phyloP scores from a whole-genome alignment of 2,797 vertebrate species.

The Gephyroberyx darwinii region DNA sequence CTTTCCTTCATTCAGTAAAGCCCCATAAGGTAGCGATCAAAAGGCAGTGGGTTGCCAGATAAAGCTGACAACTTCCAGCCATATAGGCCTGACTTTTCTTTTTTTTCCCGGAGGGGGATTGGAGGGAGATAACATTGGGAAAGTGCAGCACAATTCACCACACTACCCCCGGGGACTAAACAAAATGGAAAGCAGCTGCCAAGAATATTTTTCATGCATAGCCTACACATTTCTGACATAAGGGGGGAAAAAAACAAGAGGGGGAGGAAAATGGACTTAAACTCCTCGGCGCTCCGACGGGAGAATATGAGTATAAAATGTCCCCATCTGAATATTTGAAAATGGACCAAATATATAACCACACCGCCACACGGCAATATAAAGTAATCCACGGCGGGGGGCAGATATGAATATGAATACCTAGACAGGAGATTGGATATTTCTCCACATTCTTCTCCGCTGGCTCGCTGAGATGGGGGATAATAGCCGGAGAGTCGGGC shows the following conservation, averaged over 20 bases:
- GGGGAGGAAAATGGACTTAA: slow-evolving; percentile 1
- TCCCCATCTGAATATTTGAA: slow-evolving; percentile 27
- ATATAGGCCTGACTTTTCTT: slow-evolving; percentile 32
- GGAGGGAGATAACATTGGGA: slow-evolving; percentile 42
- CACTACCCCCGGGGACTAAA: slow-evolving; percentile 5
- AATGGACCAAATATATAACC: slow-evolving; percentile 20
- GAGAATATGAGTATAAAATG: slow-evolving; percentile 11
- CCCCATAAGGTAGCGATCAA: slow-evolving; percentile 58
- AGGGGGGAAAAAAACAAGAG: slow-evolving; percentile 11
- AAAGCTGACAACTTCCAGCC: slow-evolving; percentile 63
- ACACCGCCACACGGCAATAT: slow-evolving; percentile 16
- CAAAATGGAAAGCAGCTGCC: slow-evolving; percentile 26
- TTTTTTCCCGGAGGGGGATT: slow-evolving; percentile 6
- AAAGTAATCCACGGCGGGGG: slow-evolving; percentile 6
- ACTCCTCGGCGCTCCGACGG: slow-evolving; percentile 1
- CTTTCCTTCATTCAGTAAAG: slow-evolving; percentile 47
- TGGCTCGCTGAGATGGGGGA: slow-evolving; percentile 33
- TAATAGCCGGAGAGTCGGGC: slow-evolving; percentile 23
- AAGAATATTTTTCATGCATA: slow-evolving; percentile 43
- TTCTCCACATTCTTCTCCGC: slow-evolving; percentile 22
- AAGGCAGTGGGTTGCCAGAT: slow-evolving; percentile 49
- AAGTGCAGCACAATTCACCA: slow-evolving; percentile 25
- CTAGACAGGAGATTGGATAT: slow-evolving; percentile 46
- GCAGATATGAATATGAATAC: slow-evolving; percentile 56
- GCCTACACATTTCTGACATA: slow-evolving; percentile 35